Conservation (phyloP, 2,797 vertebrate species). For the Microcaecilia unicolor region DNA sequence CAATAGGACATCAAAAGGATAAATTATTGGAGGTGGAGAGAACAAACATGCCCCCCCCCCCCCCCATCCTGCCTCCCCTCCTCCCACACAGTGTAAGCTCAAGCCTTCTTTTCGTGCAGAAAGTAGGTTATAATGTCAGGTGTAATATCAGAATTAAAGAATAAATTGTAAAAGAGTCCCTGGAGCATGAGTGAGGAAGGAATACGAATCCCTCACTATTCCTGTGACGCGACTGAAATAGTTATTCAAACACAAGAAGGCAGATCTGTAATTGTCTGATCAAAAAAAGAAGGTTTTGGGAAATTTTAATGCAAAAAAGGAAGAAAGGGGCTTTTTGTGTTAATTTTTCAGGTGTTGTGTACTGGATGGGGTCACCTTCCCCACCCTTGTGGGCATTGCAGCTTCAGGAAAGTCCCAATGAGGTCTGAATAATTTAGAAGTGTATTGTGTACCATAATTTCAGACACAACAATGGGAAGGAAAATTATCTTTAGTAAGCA, state of each 20-base stretch:
- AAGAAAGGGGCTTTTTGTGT: conserved; percentile 5
- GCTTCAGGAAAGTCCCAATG: conserved; percentile 12
- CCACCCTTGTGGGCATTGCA: conserved; percentile 6
- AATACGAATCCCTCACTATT: no score
- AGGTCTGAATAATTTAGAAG: conserved; percentile 45
- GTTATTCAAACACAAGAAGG: not conserved
- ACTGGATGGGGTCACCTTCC: conserved; percentile 10
- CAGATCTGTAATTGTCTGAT: not conserved
- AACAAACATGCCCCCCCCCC: no score
- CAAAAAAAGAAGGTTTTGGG: not conserved
- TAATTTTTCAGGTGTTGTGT: not conserved
- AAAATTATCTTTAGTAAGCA: conserved; percentile 22
- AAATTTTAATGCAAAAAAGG: not conserved
- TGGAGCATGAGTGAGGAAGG: no score
- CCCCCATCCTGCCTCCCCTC: no score
- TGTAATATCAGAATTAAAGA: no score
- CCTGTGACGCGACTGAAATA: not conserved
- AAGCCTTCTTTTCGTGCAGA: no score
- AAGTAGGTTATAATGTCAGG: no score
- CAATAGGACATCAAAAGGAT: no score
- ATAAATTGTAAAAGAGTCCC: no score
- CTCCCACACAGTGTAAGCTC: no score
- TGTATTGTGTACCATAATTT: conserved; percentile 27
- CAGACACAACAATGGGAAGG: conserved; percentile 3
- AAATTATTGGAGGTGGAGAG: no score